These are phyloP conservation scores for Matsumurasca onukii DNA, from an alignment of 1,140 invertebrate species.

Conservation along the genomic window DNA sequence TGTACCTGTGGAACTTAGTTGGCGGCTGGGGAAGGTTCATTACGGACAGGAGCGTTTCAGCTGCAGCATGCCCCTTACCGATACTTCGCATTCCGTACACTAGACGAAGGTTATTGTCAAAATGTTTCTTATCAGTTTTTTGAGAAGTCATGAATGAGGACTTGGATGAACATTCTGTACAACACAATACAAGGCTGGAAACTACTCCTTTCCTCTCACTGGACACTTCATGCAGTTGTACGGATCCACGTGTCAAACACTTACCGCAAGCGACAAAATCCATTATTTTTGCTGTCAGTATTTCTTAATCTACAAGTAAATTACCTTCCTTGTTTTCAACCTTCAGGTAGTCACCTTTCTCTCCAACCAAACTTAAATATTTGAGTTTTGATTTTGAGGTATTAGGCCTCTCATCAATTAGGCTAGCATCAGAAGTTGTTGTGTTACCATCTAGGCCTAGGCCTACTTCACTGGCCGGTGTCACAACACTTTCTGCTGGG, in stretches of 20 bases:
- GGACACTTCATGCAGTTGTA: background rate
- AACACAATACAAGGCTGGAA: background rate
- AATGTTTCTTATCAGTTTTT: background rate
- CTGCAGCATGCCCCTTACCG: slow-evolving; percentile 22
- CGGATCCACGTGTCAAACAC: background rate
- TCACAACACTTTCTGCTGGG: no score
- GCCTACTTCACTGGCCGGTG: no score
- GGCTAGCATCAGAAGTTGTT: no score
- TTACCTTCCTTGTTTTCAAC: slow-evolving; percentile 14
- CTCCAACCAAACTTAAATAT: slow-evolving; percentile 4
- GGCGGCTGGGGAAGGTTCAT: background rate
- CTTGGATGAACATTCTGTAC: slow-evolving; percentile 11
- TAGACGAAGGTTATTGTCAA: background rate
- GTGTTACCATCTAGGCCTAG: no score
- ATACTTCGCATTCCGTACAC: slow-evolving; percentile 23
- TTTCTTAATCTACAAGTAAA: slow-evolving; percentile 17
- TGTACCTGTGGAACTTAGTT: background rate
- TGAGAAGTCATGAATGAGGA: slow-evolving; percentile 10
- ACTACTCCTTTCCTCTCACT: slow-evolving; percentile 8
- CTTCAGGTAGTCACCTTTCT: slow-evolving; percentile 11
- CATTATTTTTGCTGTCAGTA: background rate
- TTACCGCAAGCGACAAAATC: background rate
- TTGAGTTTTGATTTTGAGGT: slow-evolving; percentile 7
- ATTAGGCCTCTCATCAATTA: background rate
- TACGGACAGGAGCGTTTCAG: slow-evolving; percentile 12